Conservation (phyloP, 2,113 vertebrate genomes). For the Hippocampus guttulatus region DNA sequence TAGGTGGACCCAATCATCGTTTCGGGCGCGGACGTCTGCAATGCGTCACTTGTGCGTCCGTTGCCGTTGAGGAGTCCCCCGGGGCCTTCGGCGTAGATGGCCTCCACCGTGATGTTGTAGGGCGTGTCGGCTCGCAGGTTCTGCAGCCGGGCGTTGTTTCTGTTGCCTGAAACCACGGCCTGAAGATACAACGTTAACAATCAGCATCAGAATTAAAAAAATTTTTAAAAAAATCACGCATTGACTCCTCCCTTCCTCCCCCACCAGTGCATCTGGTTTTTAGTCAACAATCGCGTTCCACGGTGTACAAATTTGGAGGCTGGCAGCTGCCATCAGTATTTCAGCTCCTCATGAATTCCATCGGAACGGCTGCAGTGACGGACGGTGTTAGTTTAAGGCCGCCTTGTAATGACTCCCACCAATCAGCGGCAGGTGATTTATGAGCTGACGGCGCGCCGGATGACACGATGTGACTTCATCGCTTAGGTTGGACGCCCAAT, state of each 20-base stretch:
- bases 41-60: slow-evolving; percentile 83
- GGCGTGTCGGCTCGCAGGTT: slow-evolving; percentile 84
- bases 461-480: slow-evolving; percentile 24
- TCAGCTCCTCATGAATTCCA: slow-evolving; percentile 27
- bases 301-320: background rate
- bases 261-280: background rate
- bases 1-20: too few species aligned
- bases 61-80: slow-evolving; percentile 83
- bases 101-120: slow-evolving; percentile 91
- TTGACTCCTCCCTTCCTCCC: background rate
- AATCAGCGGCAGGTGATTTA: slow-evolving; percentile 24
- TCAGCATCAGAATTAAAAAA: too few species aligned
- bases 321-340: slow-evolving; percentile 6
- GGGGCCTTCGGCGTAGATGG: slow-evolving; percentile 86
- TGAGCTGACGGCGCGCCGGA: slow-evolving; percentile 7
- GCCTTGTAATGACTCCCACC: slow-evolving; percentile 39
- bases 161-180: slow-evolving; percentile 87
- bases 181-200: slow-evolving; percentile 42
- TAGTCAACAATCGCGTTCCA: background rate
- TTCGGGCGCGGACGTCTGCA: background rate
- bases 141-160: slow-evolving; percentile 87
- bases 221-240: too few species aligned
- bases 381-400: slow-evolving; percentile 31
- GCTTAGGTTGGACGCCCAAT: slow-evolving; percentile 5
- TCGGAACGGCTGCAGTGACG: slow-evolving; percentile 24